These are phyloP conservation scores for Paguma larvata DNA, from an alignment of 2,797 vertebrate species.

Conservation along the genomic window DNA sequence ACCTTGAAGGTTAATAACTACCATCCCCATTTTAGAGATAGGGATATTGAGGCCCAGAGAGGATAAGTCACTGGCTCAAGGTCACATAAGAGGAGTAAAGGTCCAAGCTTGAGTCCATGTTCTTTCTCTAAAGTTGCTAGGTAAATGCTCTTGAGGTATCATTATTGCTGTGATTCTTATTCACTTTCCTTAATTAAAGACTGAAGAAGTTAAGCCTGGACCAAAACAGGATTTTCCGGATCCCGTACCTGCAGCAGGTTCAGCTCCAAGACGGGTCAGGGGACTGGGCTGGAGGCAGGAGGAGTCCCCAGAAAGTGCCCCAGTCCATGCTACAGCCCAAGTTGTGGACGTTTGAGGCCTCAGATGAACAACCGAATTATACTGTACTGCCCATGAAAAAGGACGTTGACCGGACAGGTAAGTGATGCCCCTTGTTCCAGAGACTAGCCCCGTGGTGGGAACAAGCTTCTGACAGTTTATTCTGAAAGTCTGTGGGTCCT, in stretches of 20 bases:
- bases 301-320: slow-evolving; percentile 39
- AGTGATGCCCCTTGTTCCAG: not conserved
- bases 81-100: not conserved
- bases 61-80: slow-evolving; percentile 7
- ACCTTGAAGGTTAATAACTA: slow-evolving; percentile 45
- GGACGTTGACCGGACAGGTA: slow-evolving; percentile 81
- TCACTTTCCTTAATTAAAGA: slow-evolving; percentile 85
- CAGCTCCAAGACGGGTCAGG: slow-evolving; percentile 42
- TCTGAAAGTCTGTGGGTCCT: not conserved
- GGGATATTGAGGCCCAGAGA: slow-evolving; percentile 1
- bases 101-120: slow-evolving; percentile 1
- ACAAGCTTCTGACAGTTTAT: not conserved
- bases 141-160: slow-evolving; percentile 40
- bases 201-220: slow-evolving; percentile 93
- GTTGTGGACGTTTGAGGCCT: slow-evolving; percentile 11
- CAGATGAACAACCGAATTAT: slow-evolving; percentile 51
- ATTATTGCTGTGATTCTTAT: slow-evolving; percentile 68
- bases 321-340: not conserved
- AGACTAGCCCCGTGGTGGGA: not conserved
- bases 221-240: slow-evolving; percentile 90
- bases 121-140: slow-evolving; percentile 46
- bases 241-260: slow-evolving; percentile 89
- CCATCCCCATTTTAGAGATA: slow-evolving; percentile 8
- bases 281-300: slow-evolving; percentile 57
- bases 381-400: slow-evolving; percentile 60